These are phyloP conservation scores for Hyperoplus lanceolatus DNA, from an alignment of 2,797 vertebrate genomes.

Conservation along the genomic window DNA sequence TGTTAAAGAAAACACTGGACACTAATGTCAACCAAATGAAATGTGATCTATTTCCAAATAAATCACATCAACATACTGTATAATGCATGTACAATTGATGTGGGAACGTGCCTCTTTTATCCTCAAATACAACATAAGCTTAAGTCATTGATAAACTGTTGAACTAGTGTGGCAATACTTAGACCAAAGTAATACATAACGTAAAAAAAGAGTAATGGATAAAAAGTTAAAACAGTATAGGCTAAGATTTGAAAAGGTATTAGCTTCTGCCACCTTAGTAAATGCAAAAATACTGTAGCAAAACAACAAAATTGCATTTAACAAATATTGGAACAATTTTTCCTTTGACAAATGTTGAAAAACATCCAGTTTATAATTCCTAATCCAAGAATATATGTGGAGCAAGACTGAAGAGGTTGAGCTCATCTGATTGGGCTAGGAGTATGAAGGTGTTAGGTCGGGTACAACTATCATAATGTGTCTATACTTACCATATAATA, in stretches of 20 bases:
- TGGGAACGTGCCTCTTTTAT: constrained; percentile 20
- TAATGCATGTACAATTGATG: constrained; percentile 24
- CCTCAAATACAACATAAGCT: constrained; percentile 33
- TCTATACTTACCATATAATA: background rate
- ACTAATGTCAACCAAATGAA: constrained; percentile 51
- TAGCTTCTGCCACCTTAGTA: background rate
- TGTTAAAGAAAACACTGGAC: constrained; percentile 59
- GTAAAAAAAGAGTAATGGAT: background rate
- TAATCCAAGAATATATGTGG: background rate
- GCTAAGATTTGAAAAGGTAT: no score
- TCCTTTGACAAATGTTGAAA: background rate
- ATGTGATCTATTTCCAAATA: constrained; percentile 36
- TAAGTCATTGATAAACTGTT: background rate
- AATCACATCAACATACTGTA: constrained; percentile 19
- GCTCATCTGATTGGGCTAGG: background rate
- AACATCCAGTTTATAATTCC: background rate
- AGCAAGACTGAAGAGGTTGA: background rate
- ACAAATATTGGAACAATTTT: background rate
- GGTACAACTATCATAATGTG: no score
- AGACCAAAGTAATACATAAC: no score
- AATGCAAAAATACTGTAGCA: background rate
- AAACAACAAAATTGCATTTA: background rate
- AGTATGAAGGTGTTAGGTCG: background rate
- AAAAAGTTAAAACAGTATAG: background rate
- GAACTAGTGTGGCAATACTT: background rate